These are phyloP conservation scores for Falco punctatus DNA, from an alignment of 2,113 vertebrate species.

Conservation along the genomic window DNA sequence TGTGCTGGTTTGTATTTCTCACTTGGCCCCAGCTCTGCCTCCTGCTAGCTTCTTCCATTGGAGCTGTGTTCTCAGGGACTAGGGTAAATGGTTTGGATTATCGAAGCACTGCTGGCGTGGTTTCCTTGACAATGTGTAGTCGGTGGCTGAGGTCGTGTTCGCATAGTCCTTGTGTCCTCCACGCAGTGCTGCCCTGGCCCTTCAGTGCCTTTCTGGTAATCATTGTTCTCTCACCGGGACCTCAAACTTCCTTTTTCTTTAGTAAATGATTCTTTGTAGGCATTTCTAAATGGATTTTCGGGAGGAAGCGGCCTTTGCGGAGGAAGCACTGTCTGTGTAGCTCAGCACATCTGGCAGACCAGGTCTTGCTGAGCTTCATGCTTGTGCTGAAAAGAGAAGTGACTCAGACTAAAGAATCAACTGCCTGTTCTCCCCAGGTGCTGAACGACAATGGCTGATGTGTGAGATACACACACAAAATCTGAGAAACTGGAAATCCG, in stretches of 20 bases:
- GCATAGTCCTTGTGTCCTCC: neutral
- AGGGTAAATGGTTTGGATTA: neutral
- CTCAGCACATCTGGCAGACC: neutral
- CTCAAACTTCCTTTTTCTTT: neutral
- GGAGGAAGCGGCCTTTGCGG: neutral
- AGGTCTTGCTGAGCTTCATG: neutral
- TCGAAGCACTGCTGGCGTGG: neutral
- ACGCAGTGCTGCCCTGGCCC: neutral
- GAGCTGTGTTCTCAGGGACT: neutral
- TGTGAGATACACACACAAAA: neutral
- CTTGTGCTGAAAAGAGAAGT: neutral
- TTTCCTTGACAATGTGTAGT: neutral
- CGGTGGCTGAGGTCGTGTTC: neutral
- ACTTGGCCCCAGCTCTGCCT: neutral
- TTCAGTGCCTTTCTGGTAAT: neutral
- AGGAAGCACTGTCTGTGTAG: accelerated
- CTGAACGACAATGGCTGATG: neutral
- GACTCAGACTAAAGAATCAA: neutral
- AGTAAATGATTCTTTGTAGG: neutral
- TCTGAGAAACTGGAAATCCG: neutral
- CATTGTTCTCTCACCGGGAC: neutral
- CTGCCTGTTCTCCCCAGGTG: neutral
- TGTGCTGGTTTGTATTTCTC: slow-evolving; percentile 34
- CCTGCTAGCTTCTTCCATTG: neutral
- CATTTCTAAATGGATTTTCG: neutral